Evolutionary conservation across 2,888 invertebrate species (phyloP).

Genomic region (Cactoblastis cactorum): DNA sequence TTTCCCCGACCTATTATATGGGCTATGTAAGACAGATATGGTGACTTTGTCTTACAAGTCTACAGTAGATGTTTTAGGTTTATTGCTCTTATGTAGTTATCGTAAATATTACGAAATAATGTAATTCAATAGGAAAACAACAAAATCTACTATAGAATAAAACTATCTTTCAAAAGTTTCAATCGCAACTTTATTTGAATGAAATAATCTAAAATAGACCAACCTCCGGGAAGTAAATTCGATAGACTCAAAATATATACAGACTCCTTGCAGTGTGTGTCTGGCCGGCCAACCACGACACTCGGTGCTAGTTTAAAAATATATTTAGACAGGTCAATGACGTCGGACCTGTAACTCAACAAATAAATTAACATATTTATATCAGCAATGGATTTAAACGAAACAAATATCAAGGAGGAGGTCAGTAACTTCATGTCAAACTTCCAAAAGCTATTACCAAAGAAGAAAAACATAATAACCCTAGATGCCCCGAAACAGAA

Average conservation of each 20-base stretch:
- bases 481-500: constrained; percentile 40
- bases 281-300: constrained; percentile 53
- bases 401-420: constrained; percentile 60
- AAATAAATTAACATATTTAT: constrained; percentile 40
- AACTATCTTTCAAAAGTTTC: background rate
- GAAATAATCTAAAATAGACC: constrained; percentile 27
- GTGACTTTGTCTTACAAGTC: too few relatives aligned
- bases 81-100: too few relatives aligned
- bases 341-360: constrained; percentile 53
- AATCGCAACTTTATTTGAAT: constrained; percentile 11
- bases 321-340: constrained; percentile 62
- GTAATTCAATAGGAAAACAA: too few relatives aligned
- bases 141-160: too few relatives aligned
- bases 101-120: too few relatives aligned
- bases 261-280: constrained; percentile 53
- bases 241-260: constrained; percentile 44
- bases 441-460: constrained; percentile 60
- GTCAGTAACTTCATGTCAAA: constrained; percentile 55
- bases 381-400: constrained; percentile 65
- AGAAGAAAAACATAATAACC: constrained; percentile 54
- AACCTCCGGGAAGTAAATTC: constrained; percentile 27
- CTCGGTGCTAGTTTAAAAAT: constrained; percentile 54
- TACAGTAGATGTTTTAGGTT: too few relatives aligned
- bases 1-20: too few relatives aligned
- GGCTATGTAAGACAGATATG: too few relatives aligned